A percentile compares a stretch with the other conserved stretches of the same genome.
Conservation (phyloP, 2,888 invertebrate species). For the Teinopalpus imperialis region DNA sequence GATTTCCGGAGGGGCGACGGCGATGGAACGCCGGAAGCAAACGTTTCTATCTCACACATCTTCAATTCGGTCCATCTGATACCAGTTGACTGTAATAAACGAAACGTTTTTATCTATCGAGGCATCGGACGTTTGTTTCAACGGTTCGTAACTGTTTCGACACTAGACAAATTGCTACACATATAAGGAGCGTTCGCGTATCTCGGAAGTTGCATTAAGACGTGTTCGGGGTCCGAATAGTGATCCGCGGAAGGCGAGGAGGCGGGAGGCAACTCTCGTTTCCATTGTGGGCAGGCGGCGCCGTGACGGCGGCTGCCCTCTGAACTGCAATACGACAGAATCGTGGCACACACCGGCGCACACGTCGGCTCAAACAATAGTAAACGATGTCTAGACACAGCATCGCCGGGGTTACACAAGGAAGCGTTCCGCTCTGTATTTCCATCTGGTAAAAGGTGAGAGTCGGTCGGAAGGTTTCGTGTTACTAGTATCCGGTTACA, state of each 20-base stretch:
- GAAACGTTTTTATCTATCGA: conserved; percentile 12
- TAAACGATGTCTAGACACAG: conserved; percentile 39
- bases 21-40: conserved; percentile 25
- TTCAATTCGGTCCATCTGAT: conserved; percentile 26
- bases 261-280: conserved; percentile 64
- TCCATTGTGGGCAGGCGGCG: conserved; percentile 62
- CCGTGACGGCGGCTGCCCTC: conserved; percentile 63
- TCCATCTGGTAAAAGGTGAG: conserved; percentile 69
- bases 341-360: conserved; percentile 40
- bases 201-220: conserved; percentile 53
- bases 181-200: conserved; percentile 35
- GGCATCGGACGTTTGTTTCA: conserved; percentile 17
- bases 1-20: conserved; percentile 26
- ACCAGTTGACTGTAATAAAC: conserved; percentile 11
- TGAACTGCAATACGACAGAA: conserved; percentile 60
- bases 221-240: conserved; percentile 55
- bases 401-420: conserved; percentile 49
- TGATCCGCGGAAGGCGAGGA: conserved; percentile 61
- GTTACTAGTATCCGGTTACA: conserved; percentile 67
- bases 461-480: conserved; percentile 60
- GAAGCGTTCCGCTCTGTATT: conserved; percentile 78
- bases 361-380: conserved; percentile 49
- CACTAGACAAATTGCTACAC: conserved; percentile 1
- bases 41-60: conserved; percentile 19
- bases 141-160: conserved; percentile 19